phyloP scores from a whole-genome alignment of 2,888 invertebrate genomes.

The Poecilus cupreus region DNA sequence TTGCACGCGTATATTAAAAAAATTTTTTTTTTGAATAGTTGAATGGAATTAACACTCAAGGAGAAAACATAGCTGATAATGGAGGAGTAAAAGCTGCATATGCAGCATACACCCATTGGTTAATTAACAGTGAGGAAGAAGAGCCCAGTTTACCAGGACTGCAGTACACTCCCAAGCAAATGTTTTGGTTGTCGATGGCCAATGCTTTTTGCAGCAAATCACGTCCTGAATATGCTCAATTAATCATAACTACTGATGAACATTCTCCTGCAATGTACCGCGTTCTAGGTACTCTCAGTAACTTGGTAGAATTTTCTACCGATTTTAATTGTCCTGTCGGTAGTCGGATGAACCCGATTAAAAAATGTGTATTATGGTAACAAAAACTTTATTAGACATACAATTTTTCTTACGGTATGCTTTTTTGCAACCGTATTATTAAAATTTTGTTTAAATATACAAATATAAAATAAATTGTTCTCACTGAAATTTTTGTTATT shows the following conservation, averaged over 20 bases:
- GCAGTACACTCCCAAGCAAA: constrained; percentile 67
- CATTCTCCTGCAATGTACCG: constrained; percentile 65
- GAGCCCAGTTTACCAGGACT: constrained; percentile 66
- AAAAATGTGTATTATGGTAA: constrained; percentile 87
- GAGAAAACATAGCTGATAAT: constrained; percentile 96
- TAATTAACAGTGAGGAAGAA: constrained; percentile 60
- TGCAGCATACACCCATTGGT: constrained; percentile 69
- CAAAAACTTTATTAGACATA: constrained; percentile 26
- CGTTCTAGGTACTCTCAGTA: constrained; percentile 86
- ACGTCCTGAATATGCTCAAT: constrained; percentile 54
- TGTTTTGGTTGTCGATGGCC: constrained; percentile 68
- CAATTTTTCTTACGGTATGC: neutral
- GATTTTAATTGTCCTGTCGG: constrained; percentile 83
- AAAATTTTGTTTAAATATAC: constrained; percentile 18
- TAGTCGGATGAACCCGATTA: constrained; percentile 86
- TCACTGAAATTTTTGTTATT: neutral
- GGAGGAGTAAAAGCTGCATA: constrained; percentile 88
- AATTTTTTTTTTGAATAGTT: constrained; percentile 75
- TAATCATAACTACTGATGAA: constrained; percentile 50
- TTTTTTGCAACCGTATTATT: neutral
- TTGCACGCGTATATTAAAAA: constrained; percentile 6
- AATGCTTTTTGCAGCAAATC: constrained; percentile 62
- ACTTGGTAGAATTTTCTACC: constrained; percentile 84
- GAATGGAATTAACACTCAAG: constrained; percentile 93
- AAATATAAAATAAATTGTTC: neutral